Base-by-base conservation (phyloP, 92 coral and sea anemone genomes). In the Actinernus sp. region DNA sequence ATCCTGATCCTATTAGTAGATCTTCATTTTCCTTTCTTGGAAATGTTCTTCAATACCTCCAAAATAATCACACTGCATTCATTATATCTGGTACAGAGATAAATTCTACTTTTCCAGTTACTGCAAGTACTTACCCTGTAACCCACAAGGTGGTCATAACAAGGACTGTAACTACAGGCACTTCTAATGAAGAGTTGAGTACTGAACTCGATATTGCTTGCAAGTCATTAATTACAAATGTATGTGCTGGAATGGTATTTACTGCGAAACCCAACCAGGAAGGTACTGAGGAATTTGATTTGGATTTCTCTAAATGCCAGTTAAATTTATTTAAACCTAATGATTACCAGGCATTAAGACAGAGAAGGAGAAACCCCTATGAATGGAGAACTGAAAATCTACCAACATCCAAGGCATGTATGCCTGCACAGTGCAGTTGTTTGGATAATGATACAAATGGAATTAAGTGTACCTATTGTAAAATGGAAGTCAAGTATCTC, bases 51-150 rank as follows among this genome's bases (percentile, higher is more conserved):
- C 59, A 71, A 24, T 9, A 44, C 4, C 50, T 83, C 19, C 43
- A 29, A 21, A 34, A 50, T 43, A 61, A 23, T 10, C 57, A 72
- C 11, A 24, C 6, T 3, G 73, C 67, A 31, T 72, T 79, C 47
- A 70, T 89, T 30, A 24, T 74, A 13, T 51, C 81, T 49, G 88
- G 69, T 12, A 58, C 79, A 20, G 83, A 79, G 32, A 18, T 56
- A 20, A 79, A 84, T 52, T 84, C 50, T 50, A 55, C 76, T 28
- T 30, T 79, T 8, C 91, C 88, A 27, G 65, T 79, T 22, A 63
- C 84, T 8, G 65, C 80, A 37, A 38, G 63, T 7, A 46, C 21
- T 49, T 47, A 84, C 38, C 96, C 88, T 11, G 40, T 74, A 1
- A 31, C 81, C 30, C 91, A 89, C 36, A 81, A 68, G 38, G 41